phyloP scores from a whole-genome alignment of 2,113 vertebrate species.

The Prinia subflava region DNA sequence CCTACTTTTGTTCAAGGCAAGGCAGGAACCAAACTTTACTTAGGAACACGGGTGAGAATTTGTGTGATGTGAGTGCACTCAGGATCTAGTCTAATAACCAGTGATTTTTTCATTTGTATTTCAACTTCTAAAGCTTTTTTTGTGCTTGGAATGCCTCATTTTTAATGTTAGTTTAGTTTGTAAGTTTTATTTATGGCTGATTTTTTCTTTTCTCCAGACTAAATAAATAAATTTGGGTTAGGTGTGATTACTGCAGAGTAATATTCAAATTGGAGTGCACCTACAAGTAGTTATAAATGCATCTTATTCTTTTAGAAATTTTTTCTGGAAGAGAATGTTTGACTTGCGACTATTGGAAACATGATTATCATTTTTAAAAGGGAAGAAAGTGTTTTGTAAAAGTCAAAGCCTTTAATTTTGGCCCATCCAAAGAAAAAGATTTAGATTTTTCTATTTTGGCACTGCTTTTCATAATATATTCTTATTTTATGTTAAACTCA shows the following conservation, averaged over 20 bases:
- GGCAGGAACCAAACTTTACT: not conserved
- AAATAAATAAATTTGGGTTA: not conserved
- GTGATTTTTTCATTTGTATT: not conserved
- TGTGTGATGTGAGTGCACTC: not conserved
- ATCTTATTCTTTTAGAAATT: not conserved
- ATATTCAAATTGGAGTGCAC: not conserved
- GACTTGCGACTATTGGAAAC: not conserved
- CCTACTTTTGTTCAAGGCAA: not conserved
- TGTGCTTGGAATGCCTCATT: not conserved
- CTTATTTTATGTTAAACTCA: conserved; percentile 5
- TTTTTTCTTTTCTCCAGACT: not conserved
- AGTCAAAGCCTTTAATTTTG: not conserved
- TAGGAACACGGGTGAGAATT: not conserved
- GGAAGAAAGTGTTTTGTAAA: not conserved
- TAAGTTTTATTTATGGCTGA: not conserved
- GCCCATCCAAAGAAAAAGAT: not conserved
- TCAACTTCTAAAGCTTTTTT: not conserved
- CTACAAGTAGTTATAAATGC: not conserved
- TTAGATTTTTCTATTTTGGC: not conserved
- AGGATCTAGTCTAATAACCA: not conserved
- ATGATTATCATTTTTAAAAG: not conserved
- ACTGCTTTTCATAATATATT: conserved; percentile 27
- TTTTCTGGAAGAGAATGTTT: not conserved
- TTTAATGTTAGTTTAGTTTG: not conserved
- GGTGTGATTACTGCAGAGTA: not conserved